Evolutionary conservation across 2,797 vertebrate species (phyloP).

Genomic region (Gymnocypris eckloni): DNA sequence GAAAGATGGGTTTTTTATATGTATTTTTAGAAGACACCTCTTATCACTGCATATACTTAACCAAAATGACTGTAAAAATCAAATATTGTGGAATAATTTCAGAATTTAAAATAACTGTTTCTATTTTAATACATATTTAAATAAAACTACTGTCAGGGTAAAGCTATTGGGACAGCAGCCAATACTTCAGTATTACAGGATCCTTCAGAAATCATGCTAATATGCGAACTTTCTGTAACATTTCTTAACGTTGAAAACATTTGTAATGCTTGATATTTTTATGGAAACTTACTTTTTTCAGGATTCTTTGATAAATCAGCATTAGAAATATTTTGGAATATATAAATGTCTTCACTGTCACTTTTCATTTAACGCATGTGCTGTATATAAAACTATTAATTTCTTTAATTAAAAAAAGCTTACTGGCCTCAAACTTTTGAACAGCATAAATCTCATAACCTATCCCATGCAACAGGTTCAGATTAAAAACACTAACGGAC

Average conservation of each 20-base stretch:
- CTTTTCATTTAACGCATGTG: not conserved
- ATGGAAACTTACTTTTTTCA: not conserved
- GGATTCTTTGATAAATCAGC: not conserved
- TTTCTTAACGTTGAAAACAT: not conserved
- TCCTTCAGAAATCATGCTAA: not conserved
- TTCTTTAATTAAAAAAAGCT: not conserved
- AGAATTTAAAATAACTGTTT: not conserved
- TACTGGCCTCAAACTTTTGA: not conserved
- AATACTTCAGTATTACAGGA: not conserved
- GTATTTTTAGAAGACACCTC: too few relatives aligned
- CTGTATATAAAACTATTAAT: not conserved
- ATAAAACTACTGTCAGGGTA: not conserved
- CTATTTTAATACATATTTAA: not conserved
- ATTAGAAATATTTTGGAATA: not conserved
- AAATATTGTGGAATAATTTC: too few relatives aligned
- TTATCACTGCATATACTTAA: too few relatives aligned
- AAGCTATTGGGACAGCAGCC: not conserved
- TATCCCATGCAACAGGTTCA: too few relatives aligned
- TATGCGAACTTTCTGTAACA: not conserved
- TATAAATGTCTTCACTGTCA: not conserved
- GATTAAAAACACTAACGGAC: not conserved
- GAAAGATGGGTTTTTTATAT: too few relatives aligned
- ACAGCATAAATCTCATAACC: not conserved
- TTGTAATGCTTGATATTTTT: not conserved
- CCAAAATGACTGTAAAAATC: too few relatives aligned